These are phyloP conservation scores for Pharmacophagus antenor DNA, from an alignment of 2,888 invertebrate species.

Conservation along the genomic window DNA sequence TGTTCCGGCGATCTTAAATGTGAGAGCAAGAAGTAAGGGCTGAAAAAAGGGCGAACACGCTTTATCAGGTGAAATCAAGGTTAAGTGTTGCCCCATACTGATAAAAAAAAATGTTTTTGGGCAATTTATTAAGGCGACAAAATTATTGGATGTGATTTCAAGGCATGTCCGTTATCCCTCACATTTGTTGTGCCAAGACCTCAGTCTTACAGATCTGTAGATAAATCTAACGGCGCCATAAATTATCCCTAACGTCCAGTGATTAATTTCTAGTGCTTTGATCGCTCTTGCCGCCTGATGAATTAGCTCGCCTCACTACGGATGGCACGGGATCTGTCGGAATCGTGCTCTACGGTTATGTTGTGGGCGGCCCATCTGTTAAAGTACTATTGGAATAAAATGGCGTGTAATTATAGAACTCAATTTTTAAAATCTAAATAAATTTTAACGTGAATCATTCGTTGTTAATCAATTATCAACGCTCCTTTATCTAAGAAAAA, in stretches of 20 bases:
- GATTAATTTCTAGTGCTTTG: constrained; percentile 22
- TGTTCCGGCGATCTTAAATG: too few species aligned
- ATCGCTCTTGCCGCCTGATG: constrained; percentile 17
- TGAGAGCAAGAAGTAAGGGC: too few species aligned
- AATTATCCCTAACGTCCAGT: constrained; percentile 16
- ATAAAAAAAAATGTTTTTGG: not conserved
- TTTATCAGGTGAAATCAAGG: too few species aligned
- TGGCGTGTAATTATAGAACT: not conserved
- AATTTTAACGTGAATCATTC: too few species aligned
- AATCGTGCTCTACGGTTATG: not conserved
- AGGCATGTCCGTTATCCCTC: not conserved
- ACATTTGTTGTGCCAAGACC: not conserved
- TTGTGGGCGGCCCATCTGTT: not conserved
- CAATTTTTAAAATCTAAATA: too few species aligned
- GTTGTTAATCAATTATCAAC: too few species aligned
- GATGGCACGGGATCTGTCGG: not conserved
- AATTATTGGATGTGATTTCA: not conserved
- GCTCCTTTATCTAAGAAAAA: too few species aligned
- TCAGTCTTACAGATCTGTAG: constrained; percentile 4
- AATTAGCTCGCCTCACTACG: constrained; percentile 7
- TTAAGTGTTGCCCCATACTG: too few species aligned
- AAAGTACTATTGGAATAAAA: not conserved
- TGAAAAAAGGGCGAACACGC: too few species aligned
- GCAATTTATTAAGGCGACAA: not conserved
- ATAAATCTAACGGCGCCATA: constrained; percentile 16